phyloP scores from a whole-genome alignment of 2,113 vertebrate species.

The Picathartes gymnocephalus region DNA sequence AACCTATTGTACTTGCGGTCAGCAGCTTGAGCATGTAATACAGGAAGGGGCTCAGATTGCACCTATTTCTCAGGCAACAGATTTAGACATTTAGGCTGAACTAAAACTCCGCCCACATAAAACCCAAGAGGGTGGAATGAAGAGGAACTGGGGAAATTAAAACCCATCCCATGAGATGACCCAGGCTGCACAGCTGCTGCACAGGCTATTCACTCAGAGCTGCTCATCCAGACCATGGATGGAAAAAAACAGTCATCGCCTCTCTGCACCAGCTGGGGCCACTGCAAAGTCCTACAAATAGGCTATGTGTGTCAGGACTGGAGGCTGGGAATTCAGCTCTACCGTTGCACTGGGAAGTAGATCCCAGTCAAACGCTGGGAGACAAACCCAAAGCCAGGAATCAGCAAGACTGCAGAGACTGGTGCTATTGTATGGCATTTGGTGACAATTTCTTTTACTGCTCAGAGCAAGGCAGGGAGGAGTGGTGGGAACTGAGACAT shows the following conservation, averaged over 20 bases:
- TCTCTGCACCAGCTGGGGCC: constrained; percentile 22
- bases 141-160: constrained; percentile 35
- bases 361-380: accelerated
- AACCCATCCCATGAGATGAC: neutral
- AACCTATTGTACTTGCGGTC: constrained; percentile 45
- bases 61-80: constrained; percentile 45
- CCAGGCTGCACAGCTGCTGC: constrained; percentile 37
- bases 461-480: neutral
- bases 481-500: neutral
- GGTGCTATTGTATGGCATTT: accelerated
- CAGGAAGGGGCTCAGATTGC: constrained; percentile 37
- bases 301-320: neutral
- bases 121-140: constrained; percentile 10
- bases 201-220: neutral
- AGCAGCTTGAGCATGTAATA: neutral
- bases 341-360: neutral
- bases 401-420: neutral
- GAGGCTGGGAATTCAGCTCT: neutral
- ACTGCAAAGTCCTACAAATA: neutral
- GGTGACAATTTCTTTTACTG: neutral
- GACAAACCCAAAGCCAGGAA: neutral
- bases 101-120: constrained; percentile 18
- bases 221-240: neutral
- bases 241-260: neutral
- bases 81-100: constrained; percentile 47